These are phyloP conservation scores for Spinus olivaceus DNA, from an alignment of 2,797 vertebrate genomes.

Conservation along the genomic window DNA sequence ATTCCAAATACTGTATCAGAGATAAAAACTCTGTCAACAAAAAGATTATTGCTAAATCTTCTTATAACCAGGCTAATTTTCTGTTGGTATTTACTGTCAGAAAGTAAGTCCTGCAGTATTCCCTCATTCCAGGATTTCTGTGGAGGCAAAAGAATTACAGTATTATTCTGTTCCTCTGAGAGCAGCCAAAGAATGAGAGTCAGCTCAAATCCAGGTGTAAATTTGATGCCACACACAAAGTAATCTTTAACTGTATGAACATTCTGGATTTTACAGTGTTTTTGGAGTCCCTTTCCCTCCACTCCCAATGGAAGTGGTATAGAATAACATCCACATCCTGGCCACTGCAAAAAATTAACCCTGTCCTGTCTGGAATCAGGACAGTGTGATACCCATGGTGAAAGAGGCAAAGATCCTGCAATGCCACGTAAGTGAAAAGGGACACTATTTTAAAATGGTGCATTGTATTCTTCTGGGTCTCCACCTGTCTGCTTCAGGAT, in stretches of 20 bases:
- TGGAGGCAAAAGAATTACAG: not conserved
- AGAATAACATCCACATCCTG: not conserved
- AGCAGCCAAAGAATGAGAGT: not conserved
- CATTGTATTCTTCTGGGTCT: not conserved
- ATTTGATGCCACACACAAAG: not conserved
- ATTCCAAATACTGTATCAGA: constrained; percentile 10
- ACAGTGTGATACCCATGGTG: not conserved
- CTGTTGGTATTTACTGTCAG: not conserved
- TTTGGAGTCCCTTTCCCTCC: not conserved
- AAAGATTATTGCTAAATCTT: constrained; percentile 6
- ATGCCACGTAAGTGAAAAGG: not conserved
- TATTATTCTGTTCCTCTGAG: not conserved
- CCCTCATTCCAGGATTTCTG: not conserved
- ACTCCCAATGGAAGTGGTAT: not conserved
- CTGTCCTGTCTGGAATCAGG: not conserved
- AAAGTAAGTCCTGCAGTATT: not conserved
- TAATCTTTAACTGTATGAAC: not conserved
- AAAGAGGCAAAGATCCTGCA: not conserved
- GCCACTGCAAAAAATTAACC: not conserved
- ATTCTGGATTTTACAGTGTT: not conserved
- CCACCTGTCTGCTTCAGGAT: not conserved
- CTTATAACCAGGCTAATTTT: not conserved
- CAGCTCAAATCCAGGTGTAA: not conserved
- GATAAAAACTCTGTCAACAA: constrained; percentile 2
- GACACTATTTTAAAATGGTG: not conserved